Base-by-base conservation (phyloP, 1,140 invertebrate species). In the Ceratina australensis region DNA sequence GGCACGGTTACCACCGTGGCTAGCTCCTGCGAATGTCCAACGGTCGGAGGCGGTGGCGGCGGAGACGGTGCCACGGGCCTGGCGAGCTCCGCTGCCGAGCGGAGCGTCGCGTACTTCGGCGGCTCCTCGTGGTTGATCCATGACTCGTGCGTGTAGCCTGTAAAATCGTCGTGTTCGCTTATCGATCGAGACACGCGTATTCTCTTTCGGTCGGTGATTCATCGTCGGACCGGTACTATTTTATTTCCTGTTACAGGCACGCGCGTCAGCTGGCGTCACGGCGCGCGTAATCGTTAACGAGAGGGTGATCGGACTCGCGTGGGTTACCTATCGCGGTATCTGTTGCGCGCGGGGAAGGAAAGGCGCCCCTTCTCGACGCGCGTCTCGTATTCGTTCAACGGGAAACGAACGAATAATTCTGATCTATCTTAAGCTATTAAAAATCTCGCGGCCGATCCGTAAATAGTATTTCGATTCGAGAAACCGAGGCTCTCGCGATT, bases 101-200 rank as follows among this genome's bases (percentile, higher is more conserved):
- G 94, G 64, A 96, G 92, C 75, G 95, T 95, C 72, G 94, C 95
- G 86, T 95, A 95, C 80, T 95, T 95, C 26, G 93, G 92, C 82
- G 91, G 91, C 61, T 93, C 92, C 26, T 92, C 92, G 72, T 92
- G 92, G 75, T 91, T 91, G 71, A 92, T 87, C 92, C 92, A 92
- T 0, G 90, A 78, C 69, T 92, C 91, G 72, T 91, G 92, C n/a
- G 90, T 90, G 63, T 92, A 92, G 16, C 92, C 92, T 92, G 82
- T 20, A 20, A 4, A 16, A 5, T 57, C 16, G 7, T 54, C 10
- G 33, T 10, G 10, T 42, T 2, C 10, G 33, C 33, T 7, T 42
- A 42, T 10, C 8, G 33, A 42, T 42, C 8, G n/a, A n/a, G n/a
- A n/a, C n/a, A n/a, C n/a, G n/a, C n/a, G n/a, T n/a, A n/a, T n/a